A percentile compares a stretch with the other conserved stretches of the same genome.
Evolutionary conservation across 1,140 invertebrate genomes (phyloP).

Genomic region (Nymphalis io): DNA sequence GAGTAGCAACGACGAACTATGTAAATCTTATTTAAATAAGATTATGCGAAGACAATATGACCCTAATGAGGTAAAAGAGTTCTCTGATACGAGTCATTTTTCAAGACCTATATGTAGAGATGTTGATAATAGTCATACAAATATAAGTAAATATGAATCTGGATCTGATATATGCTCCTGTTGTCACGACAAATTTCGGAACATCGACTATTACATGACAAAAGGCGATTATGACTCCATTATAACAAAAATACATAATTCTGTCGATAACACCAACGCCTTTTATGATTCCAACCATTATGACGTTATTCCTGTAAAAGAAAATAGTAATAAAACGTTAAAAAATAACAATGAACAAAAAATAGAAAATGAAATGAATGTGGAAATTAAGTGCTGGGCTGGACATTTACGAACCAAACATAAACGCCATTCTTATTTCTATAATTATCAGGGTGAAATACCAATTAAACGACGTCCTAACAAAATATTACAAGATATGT

Average conservation of each 20-base stretch:
- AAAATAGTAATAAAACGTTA: slow-evolving; percentile 45
- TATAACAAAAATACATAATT: slow-evolving; percentile 8
- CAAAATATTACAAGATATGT: slow-evolving; percentile 18
- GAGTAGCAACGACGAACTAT: slow-evolving; percentile 9
- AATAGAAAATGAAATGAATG: slow-evolving; percentile 34
- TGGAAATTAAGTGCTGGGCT: slow-evolving; percentile 45
- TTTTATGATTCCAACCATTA: slow-evolving; percentile 64
- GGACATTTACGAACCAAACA: slow-evolving; percentile 39
- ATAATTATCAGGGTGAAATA: slow-evolving; percentile 31
- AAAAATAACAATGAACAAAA: slow-evolving; percentile 31
- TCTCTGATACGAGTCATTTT: slow-evolving; percentile 53
- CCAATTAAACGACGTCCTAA: slow-evolving; percentile 13
- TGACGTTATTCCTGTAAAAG: slow-evolving; percentile 67
- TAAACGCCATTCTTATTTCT: slow-evolving; percentile 24
- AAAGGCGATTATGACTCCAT: slow-evolving; percentile 27
- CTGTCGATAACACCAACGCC: slow-evolving; percentile 32
- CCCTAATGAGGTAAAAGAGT: slow-evolving; percentile 43
- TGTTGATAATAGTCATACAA: slow-evolving; percentile 6
- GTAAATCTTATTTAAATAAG: slow-evolving; percentile 39
- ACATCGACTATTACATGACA: slow-evolving; percentile 53
- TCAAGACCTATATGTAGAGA: slow-evolving; percentile 65
- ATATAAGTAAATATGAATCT: slow-evolving; percentile 35
- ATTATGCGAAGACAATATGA: slow-evolving; percentile 60
- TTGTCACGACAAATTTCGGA: slow-evolving; percentile 58
- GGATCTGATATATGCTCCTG: slow-evolving; percentile 65